A percentile compares a stretch with the other conserved stretches of the same genome.
Evolutionary conservation across 2,797 vertebrate species (phyloP).

Genomic region (Danio albolineatus): DNA sequence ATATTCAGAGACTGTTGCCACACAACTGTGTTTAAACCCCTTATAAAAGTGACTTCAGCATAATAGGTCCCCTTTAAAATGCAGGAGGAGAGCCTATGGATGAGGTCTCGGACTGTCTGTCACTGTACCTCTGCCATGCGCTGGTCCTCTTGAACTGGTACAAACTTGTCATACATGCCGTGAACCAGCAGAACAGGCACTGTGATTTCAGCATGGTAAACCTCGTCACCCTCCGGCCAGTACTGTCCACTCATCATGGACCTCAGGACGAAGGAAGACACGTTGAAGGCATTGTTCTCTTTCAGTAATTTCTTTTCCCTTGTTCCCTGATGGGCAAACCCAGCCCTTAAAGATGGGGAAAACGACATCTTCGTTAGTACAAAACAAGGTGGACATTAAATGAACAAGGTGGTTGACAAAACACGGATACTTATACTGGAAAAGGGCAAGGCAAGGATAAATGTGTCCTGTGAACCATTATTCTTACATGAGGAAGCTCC

Average conservation of each 20-base stretch:
- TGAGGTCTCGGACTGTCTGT: neutral
- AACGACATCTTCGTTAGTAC: constrained; percentile 4
- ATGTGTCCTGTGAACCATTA: neutral
- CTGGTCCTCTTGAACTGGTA: constrained; percentile 95
- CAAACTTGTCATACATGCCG: constrained; percentile 96
- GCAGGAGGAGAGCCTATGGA: neutral
- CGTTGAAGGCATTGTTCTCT: constrained; percentile 95
- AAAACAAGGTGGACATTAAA: neutral
- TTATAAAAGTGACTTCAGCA: no score
- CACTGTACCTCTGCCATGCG: constrained; percentile 92
- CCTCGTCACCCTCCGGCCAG: constrained; percentile 97
- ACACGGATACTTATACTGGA: neutral
- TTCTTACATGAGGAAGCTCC: constrained; percentile 96
- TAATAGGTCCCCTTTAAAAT: neutral
- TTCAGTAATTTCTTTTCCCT: constrained; percentile 94
- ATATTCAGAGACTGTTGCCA: no score
- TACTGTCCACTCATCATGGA: constrained; percentile 99
- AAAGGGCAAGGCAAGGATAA: neutral
- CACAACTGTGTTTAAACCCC: no score
- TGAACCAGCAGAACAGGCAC: constrained; percentile 94
- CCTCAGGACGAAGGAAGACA: constrained; percentile 93
- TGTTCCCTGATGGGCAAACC: constrained; percentile 91
- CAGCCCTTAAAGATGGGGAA: constrained; percentile 80
- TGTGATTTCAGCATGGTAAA: constrained; percentile 94
- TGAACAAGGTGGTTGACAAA: neutral